Evolutionary conservation across 2,797 vertebrate species (phyloP).

Genomic region (Macrochelys suwanniensis): DNA sequence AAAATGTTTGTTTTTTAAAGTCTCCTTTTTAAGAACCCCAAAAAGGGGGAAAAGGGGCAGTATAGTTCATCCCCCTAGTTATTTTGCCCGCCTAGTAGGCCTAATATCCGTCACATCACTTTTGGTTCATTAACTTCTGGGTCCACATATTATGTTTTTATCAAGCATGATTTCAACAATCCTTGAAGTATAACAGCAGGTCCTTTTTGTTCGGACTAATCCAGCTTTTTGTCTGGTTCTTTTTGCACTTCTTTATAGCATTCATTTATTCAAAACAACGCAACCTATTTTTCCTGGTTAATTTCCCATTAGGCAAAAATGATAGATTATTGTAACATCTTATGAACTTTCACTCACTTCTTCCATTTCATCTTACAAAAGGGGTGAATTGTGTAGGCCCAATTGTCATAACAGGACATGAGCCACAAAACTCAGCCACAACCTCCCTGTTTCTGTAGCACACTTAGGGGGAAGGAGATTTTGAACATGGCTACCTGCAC

Average conservation of each 20-base stretch:
- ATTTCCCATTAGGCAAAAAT: not conserved
- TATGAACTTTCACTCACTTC: not conserved
- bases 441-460: not conserved
- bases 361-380: not conserved
- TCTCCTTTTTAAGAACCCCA: too few relatives aligned
- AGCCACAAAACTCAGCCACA: not conserved
- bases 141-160: not conserved
- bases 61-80: not conserved
- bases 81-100: not conserved
- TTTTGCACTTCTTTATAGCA: not conserved
- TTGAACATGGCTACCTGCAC: not conserved
- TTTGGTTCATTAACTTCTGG: not conserved
- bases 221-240: not conserved
- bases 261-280: not conserved
- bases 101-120: not conserved
- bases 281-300: not conserved
- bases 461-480: not conserved
- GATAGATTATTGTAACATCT: not conserved
- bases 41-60: too few relatives aligned
- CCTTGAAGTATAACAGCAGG: not conserved
- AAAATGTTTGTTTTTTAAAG: too few relatives aligned
- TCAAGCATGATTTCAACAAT: not conserved
- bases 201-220: not conserved
- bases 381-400: not conserved
- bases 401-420: not conserved